A percentile compares a stretch with the other conserved stretches of the same genome.
phyloP scores from a whole-genome alignment of 1,140 invertebrate species.

The Diabrotica undecimpunctata region DNA sequence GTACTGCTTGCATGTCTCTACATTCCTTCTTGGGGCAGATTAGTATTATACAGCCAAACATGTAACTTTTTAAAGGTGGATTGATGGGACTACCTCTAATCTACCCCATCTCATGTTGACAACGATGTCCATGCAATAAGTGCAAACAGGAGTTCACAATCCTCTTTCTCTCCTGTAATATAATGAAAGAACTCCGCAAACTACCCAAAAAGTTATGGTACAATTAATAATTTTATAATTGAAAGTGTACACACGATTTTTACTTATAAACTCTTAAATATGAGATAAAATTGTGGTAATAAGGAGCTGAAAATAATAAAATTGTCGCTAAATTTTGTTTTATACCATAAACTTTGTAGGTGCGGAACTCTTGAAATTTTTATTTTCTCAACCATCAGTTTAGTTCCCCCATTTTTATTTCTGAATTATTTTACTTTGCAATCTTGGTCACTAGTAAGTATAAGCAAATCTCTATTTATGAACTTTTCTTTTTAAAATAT shows the following conservation, averaged over 20 bases:
- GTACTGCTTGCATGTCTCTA: conserved; percentile 27
- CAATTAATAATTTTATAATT: too few relatives aligned
- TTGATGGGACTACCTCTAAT: conserved; percentile 27
- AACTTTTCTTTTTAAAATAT: conserved; percentile 36
- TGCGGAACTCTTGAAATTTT: too few relatives aligned
- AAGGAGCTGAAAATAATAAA: too few relatives aligned
- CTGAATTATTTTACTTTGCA: conserved; percentile 30
- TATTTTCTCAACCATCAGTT: conserved; percentile 32
- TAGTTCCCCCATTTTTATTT: conserved; percentile 24
- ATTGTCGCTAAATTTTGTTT: too few relatives aligned
- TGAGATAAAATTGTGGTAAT: too few relatives aligned
- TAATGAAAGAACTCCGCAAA: conserved; percentile 17
- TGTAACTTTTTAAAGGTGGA: conserved; percentile 6
- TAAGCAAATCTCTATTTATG: conserved; percentile 34
- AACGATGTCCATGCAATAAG: conserved; percentile 41
- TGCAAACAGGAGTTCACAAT: conserved; percentile 30
- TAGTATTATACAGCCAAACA: conserved; percentile 1
- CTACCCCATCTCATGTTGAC: conserved; percentile 33
- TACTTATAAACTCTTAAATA: too few relatives aligned
- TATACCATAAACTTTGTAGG: too few relatives aligned
- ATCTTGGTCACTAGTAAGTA: conserved; percentile 34
- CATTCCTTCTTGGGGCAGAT: conserved; percentile 36
- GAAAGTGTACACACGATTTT: too few relatives aligned
- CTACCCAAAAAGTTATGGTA: too few relatives aligned
- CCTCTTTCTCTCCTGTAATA: conserved; percentile 17